Percentiles rank a stretch among this genome's conserved stretches.
These are phyloP conservation scores for Xestobium rufovillosum DNA, from an alignment of 2,888 invertebrate genomes.

Conservation along the genomic window DNA sequence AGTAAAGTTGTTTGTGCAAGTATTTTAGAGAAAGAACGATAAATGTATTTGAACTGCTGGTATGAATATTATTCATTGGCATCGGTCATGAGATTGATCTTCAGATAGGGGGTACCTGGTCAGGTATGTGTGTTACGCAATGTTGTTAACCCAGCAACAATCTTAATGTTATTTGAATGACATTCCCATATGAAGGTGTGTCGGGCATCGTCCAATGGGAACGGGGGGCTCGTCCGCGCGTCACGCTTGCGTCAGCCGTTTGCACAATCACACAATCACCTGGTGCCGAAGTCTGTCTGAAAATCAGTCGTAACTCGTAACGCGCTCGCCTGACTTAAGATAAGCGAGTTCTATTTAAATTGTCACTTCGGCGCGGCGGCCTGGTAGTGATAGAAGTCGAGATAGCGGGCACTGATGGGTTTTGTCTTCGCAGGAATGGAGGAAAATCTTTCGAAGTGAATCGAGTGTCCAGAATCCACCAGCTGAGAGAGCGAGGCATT, in stretches of 20 bases:
- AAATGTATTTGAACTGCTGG: too few relatives aligned
- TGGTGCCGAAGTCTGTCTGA: not conserved
- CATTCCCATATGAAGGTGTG: constrained; percentile 22
- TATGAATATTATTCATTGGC: too few relatives aligned
- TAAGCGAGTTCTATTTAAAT: not conserved
- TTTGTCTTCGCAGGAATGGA: constrained; percentile 22
- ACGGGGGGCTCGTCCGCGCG: constrained; percentile 23
- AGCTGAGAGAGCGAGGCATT: constrained; percentile 18
- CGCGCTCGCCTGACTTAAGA: not conserved
- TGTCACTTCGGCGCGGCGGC: constrained; percentile 10
- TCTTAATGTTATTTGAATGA: too few relatives aligned
- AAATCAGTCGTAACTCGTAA: too few relatives aligned
- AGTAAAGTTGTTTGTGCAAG: too few relatives aligned
- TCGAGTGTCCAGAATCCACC: constrained; percentile 14
- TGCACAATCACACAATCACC: not conserved
- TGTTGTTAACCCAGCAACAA: too few relatives aligned
- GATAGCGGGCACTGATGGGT: constrained; percentile 7
- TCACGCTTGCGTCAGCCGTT: constrained; percentile 14
- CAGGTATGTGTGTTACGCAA: too few relatives aligned
- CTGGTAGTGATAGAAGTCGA: constrained; percentile 7
- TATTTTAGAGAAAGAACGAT: too few relatives aligned
- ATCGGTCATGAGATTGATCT: too few relatives aligned
- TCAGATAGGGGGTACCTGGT: too few relatives aligned
- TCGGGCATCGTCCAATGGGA: constrained; percentile 17
- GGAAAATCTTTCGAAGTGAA: not conserved